Conservation (phyloP, 2,113 vertebrate species). For the Regulus satrapa region DNA sequence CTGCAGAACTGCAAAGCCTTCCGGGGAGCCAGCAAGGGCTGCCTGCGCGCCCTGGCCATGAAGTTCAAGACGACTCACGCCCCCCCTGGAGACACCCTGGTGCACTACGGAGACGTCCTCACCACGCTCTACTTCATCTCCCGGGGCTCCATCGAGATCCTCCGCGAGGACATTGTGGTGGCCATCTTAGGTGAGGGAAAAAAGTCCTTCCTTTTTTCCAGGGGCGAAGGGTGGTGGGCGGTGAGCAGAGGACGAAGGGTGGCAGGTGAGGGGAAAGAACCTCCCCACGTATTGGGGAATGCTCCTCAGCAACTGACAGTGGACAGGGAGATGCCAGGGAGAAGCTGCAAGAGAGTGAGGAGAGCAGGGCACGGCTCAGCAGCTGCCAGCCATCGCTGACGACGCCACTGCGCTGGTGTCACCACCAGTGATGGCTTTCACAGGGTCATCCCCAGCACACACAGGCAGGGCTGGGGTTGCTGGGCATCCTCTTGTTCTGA, state of each 20-base stretch:
- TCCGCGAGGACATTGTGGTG: conserved; percentile 91
- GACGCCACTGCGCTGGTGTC: neutral
- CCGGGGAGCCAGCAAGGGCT: conserved; percentile 91
- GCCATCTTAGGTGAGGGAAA: conserved; percentile 93
- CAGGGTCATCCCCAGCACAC: neutral
- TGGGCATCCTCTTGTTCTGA: neutral
- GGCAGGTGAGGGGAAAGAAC: neutral
- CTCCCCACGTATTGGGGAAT: neutral
- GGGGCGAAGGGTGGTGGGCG: accelerated
- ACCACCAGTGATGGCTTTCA: neutral
- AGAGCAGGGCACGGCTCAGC: neutral
- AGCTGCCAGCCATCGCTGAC: neutral
- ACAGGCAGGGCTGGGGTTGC: accelerated
- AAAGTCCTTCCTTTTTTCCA: conserved; percentile 12
- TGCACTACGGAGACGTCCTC: conserved; percentile 93
- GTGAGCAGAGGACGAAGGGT: neutral
- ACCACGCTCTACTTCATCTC: conserved; percentile 97
- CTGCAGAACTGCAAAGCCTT: conserved; percentile 95
- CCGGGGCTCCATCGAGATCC: conserved; percentile 95
- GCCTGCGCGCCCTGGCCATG: conserved; percentile 91
- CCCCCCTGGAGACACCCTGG: conserved; percentile 91
- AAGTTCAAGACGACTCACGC: conserved; percentile 95
- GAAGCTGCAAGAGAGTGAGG: neutral
- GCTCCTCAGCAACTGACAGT: neutral
- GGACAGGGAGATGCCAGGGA: neutral